phyloP scores from a whole-genome alignment of 2,797 vertebrate species.

The Phyllotis vaccarum region DNA sequence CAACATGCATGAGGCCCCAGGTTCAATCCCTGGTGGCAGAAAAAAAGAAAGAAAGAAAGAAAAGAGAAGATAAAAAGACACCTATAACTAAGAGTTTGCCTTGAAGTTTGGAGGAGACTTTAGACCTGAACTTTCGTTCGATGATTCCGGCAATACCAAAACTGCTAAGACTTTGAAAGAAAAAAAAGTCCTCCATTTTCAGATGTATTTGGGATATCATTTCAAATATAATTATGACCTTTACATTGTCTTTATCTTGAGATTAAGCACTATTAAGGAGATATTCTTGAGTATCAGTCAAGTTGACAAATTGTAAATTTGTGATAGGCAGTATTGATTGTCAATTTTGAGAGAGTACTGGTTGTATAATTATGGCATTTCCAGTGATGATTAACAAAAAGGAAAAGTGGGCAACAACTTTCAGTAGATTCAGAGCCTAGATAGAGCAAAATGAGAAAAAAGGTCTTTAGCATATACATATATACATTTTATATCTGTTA shows the following conservation, averaged over 20 bases:
- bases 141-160: background rate
- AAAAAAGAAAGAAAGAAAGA: no score
- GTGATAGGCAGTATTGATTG: background rate
- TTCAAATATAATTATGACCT: background rate
- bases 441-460: background rate
- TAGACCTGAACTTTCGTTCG: background rate
- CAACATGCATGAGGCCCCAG: background rate
- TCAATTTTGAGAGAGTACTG: background rate
- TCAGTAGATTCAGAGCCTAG: background rate
- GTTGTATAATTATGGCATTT: background rate
- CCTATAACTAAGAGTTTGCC: background rate
- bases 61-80: background rate
- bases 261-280: background rate
- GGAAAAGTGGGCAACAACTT: background rate
- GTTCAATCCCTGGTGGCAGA: background rate
- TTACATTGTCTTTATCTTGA: background rate
- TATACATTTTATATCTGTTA: background rate
- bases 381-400: background rate
- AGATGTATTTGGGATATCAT: background rate
- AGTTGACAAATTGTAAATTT: background rate
- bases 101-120: background rate
- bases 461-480: background rate
- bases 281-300: background rate
- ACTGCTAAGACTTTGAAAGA: background rate
- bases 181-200: background rate